Evolutionary conservation across 2,113 vertebrate genomes (phyloP).

Genomic region (Nothocercus julius): DNA sequence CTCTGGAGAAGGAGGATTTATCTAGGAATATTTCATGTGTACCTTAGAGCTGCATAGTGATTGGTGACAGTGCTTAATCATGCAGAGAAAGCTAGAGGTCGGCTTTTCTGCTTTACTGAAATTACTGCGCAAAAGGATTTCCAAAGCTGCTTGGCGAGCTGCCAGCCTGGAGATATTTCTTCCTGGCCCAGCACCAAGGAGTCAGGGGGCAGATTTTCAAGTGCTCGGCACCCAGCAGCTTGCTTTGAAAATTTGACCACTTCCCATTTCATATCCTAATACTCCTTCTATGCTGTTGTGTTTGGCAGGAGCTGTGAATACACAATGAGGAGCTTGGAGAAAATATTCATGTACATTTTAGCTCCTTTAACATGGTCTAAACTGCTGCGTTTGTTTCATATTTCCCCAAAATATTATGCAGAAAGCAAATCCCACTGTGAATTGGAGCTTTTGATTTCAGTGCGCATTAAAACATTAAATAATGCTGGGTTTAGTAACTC

Average conservation of each 20-base stretch:
- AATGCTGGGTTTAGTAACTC: neutral
- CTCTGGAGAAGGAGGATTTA: constrained; percentile 62
- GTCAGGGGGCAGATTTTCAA: constrained; percentile 39
- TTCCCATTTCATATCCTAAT: constrained; percentile 62
- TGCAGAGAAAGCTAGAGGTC: constrained; percentile 44
- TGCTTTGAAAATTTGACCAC: constrained; percentile 45
- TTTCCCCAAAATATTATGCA: neutral
- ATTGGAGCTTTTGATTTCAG: neutral
- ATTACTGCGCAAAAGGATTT: constrained; percentile 40
- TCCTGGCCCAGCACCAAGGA: constrained; percentile 32
- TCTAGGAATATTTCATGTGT: constrained; percentile 45
- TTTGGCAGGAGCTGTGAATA: constrained; percentile 53
- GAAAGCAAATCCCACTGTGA: constrained; percentile 18
- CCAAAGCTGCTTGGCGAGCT: constrained; percentile 36
- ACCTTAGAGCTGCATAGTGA: constrained; percentile 24
- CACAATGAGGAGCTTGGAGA: constrained; percentile 14
- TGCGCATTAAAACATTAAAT: constrained; percentile 35
- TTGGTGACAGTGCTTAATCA: constrained; percentile 58
- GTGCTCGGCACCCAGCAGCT: constrained; percentile 42
- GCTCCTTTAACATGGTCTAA: constrained; percentile 3
- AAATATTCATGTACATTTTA: constrained; percentile 15
- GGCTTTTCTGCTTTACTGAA: constrained; percentile 42
- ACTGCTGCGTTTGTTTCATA: neutral
- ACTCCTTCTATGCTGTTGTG: constrained; percentile 8
- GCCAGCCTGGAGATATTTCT: constrained; percentile 57